These are phyloP conservation scores for Nymphalis io DNA, from an alignment of 1,140 invertebrate genomes.

Conservation along the genomic window DNA sequence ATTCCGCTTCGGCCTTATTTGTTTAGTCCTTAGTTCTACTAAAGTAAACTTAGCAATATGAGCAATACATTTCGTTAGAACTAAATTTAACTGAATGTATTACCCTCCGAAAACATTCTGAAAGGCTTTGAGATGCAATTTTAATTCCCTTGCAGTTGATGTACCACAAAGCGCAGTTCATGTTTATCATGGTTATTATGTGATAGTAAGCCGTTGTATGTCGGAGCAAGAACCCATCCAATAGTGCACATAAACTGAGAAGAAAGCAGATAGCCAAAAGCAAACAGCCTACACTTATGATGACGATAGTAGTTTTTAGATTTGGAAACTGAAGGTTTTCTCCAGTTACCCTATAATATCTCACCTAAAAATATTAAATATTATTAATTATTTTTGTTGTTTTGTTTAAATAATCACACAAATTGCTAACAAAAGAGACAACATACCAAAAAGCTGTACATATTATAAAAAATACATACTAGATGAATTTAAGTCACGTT, in stretches of 20 bases:
- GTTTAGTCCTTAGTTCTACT: too few relatives aligned
- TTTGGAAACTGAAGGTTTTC: constrained; percentile 82
- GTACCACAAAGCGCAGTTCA: constrained; percentile 84
- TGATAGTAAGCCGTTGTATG: constrained; percentile 83
- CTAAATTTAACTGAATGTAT: constrained; percentile 15
- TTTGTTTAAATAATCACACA: too few relatives aligned
- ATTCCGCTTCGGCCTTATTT: too few relatives aligned
- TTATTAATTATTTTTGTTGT: too few relatives aligned
- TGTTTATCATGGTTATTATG: constrained; percentile 84
- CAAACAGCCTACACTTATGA: constrained; percentile 82
- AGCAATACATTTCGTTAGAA: background rate
- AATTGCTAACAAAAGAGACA: too few relatives aligned
- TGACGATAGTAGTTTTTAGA: constrained; percentile 80
- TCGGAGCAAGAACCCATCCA: constrained; percentile 82
- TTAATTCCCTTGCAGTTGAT: constrained; percentile 84
- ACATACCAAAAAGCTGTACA: too few relatives aligned
- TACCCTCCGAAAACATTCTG: constrained; percentile 77
- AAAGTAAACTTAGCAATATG: too few relatives aligned
- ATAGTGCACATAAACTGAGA: constrained; percentile 79
- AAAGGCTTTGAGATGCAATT: constrained; percentile 80
- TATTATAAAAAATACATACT: too few relatives aligned
- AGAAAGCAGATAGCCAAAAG: constrained; percentile 81
- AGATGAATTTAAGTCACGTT: constrained; percentile 17
- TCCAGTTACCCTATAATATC: constrained; percentile 80
- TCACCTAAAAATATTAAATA: constrained; percentile 71